Conservation (phyloP, 1,140 invertebrate species). For the Agraylea sexmaculata region DNA sequence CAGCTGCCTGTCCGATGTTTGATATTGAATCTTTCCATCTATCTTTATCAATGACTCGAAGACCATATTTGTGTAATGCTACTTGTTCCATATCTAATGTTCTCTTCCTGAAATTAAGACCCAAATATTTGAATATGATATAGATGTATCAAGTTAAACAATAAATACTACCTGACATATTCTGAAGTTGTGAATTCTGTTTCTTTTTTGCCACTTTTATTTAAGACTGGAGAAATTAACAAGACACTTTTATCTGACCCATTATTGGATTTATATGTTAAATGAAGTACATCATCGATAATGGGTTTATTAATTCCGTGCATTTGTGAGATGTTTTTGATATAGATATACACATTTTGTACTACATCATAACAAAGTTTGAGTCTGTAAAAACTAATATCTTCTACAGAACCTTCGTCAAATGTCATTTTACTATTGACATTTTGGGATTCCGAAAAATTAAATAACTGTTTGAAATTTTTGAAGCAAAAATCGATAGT, state of each 20-base stretch:
- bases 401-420: slow-evolving; percentile 6
- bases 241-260: neutral
- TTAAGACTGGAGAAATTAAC: slow-evolving; percentile 14
- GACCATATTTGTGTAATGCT: slow-evolving; percentile 48
- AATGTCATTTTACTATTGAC: slow-evolving; percentile 8
- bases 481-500: slow-evolving; percentile 11
- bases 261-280: slow-evolving; percentile 12
- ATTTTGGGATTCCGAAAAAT: neutral
- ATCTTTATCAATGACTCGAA: slow-evolving; percentile 32
- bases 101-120: slow-evolving; percentile 34
- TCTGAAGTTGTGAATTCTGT: slow-evolving; percentile 5
- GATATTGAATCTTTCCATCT: slow-evolving; percentile 35
- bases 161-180: slow-evolving; percentile 13
- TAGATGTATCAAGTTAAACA: neutral
- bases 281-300: slow-evolving; percentile 9
- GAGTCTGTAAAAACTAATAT: slow-evolving; percentile 13
- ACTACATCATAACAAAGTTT: slow-evolving; percentile 5
- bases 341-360: slow-evolving; percentile 13
- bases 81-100: slow-evolving; percentile 45
- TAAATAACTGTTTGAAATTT: slow-evolving; percentile 8
- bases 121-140: neutral
- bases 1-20: slow-evolving; percentile 46
- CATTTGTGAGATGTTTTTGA: too few species aligned
- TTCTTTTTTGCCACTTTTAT: slow-evolving; percentile 16
- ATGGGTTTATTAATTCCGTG: too few species aligned